These are phyloP conservation scores for Platichthys flesus DNA, from an alignment of 2,113 vertebrate species.

Conservation along the genomic window DNA sequence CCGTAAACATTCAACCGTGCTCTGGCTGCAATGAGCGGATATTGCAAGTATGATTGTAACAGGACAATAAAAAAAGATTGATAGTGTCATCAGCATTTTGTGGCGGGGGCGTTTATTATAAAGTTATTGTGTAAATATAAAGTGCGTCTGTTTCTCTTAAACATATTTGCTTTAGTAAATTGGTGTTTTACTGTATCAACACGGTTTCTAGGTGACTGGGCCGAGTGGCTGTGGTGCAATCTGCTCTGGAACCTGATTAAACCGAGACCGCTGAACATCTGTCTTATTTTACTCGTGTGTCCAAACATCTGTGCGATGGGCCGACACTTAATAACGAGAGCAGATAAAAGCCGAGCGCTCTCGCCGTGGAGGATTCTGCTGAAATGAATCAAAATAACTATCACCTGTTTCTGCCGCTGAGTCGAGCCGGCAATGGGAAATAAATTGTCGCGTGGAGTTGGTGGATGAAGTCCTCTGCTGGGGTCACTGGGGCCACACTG, in stretches of 20 bases:
- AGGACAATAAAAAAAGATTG: neutral
- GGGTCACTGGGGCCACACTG: conserved; percentile 58
- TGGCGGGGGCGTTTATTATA: neutral
- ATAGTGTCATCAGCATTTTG: neutral
- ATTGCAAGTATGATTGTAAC: neutral
- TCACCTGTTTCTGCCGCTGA: conserved; percentile 45
- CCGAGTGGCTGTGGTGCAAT: too few relatives aligned
- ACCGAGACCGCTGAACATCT: conserved; percentile 1
- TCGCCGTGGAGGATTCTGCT: conserved; percentile 19
- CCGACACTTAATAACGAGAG: neutral
- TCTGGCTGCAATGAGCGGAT: neutral
- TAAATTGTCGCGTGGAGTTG: conserved; percentile 46
- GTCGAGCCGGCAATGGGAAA: conserved; percentile 29
- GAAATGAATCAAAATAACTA: conserved; percentile 53
- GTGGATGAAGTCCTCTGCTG: conserved; percentile 63
- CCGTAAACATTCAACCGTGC: neutral
- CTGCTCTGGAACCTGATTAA: too few relatives aligned
- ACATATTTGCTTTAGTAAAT: neutral
- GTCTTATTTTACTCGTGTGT: neutral
- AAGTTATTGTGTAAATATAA: neutral
- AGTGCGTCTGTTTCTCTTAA: neutral
- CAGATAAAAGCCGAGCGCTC: conserved; percentile 13
- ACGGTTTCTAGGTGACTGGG: neutral
- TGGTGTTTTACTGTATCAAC: neutral
- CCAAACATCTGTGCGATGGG: neutral